phyloP scores from a whole-genome alignment of 2,113 vertebrate genomes.

The Salvelinus fontinalis region DNA sequence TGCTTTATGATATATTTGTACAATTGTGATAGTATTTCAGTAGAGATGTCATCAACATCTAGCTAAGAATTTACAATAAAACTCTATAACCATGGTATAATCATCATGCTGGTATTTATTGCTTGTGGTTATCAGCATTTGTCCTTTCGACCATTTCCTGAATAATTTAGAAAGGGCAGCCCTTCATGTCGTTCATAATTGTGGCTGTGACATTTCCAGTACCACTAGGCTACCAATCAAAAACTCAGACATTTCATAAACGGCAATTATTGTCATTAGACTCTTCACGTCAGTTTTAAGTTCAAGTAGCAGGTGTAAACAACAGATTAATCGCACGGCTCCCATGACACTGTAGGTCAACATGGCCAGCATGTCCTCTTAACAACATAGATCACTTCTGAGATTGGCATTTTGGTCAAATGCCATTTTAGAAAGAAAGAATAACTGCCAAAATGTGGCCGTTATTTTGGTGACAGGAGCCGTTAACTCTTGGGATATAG shows the following conservation, averaged over 20 bases:
- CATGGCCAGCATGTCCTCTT: neutral
- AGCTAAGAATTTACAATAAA: too few species aligned
- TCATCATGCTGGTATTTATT: neutral
- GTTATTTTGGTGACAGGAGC: neutral
- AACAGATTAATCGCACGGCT: neutral
- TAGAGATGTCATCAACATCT: too few species aligned
- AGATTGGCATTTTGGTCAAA: neutral
- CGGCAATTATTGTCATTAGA: conserved; percentile 9
- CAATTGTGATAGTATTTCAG: too few species aligned
- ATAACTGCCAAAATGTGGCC: neutral
- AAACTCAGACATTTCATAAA: neutral
- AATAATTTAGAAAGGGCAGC: conserved; percentile 12
- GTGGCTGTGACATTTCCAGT: conserved; percentile 18
- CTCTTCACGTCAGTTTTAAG: neutral
- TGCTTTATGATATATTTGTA: too few species aligned
- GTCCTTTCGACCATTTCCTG: neutral
- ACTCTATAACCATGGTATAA: too few species aligned
- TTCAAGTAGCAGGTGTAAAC: conserved; percentile 5
- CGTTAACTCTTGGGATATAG: neutral
- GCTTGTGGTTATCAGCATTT: neutral
- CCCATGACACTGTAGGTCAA: neutral
- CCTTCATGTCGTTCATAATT: neutral
- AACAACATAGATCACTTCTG: neutral
- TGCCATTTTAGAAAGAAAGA: neutral
- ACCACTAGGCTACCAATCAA: neutral